Evolutionary conservation across 2,888 invertebrate species (phyloP).

Genomic region (Platycnemis pennipes): DNA sequence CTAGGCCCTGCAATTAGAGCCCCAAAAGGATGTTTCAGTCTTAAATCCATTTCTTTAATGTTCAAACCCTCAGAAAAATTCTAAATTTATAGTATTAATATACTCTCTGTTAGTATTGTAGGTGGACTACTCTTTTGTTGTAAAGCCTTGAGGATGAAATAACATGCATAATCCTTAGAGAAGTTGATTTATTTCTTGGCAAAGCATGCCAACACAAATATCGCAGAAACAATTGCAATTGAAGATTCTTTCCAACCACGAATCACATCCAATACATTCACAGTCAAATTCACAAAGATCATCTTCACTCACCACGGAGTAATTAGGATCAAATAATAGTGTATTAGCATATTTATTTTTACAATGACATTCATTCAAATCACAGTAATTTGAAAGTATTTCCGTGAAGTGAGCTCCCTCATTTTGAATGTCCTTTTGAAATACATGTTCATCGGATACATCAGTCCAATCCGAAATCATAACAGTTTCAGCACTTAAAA

Average conservation of each 20-base stretch:
- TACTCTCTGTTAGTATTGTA: not conserved
- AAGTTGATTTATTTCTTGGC: not conserved
- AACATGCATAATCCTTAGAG: slow-evolving; percentile 1
- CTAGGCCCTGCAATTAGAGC: too few species aligned
- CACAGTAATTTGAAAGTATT: not conserved
- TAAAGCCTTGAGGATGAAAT: not conserved
- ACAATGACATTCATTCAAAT: not conserved
- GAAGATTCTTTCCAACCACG: not conserved
- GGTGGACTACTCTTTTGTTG: not conserved
- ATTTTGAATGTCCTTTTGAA: not conserved
- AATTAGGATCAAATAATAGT: not conserved
- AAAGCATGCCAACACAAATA: slow-evolving; percentile 1
- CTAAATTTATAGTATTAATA: not conserved
- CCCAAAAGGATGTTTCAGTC: too few species aligned
- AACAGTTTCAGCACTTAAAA: slow-evolving; percentile 1
- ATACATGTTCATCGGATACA: not conserved
- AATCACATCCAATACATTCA: slow-evolving; percentile 1
- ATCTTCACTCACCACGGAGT: not conserved
- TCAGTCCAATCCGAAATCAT: not conserved
- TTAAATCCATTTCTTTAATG: not conserved
- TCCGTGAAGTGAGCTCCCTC: not conserved
- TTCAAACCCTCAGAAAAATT: slow-evolving; percentile 50
- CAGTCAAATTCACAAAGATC: slow-evolving; percentile 1
- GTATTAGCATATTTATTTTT: not conserved
- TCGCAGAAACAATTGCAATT: not conserved